Percentiles rank a stretch among this genome's conserved stretches.
These are phyloP conservation scores for Leptatherina wallacei DNA, from an alignment of 2,797 vertebrate species.

Conservation along the genomic window DNA sequence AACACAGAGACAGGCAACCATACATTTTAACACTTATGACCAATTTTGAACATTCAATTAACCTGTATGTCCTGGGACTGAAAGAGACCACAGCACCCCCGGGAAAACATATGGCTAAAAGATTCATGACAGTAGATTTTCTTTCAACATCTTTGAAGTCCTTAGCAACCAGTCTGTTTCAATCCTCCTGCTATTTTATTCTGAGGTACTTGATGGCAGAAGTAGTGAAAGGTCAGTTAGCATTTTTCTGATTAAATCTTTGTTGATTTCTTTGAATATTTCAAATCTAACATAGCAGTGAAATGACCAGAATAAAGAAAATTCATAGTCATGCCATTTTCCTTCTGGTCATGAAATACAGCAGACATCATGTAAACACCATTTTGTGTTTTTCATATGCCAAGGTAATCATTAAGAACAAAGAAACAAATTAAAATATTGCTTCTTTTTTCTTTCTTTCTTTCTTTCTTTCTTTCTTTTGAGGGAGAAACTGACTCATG, in stretches of 20 bases:
- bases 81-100: neutral
- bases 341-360: conserved; percentile 33
- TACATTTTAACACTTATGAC: neutral
- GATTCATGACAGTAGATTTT: neutral
- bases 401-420: conserved; percentile 35
- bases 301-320: conserved; percentile 13
- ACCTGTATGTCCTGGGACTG: neutral
- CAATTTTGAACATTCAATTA: neutral
- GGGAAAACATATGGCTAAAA: neutral
- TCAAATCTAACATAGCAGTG: neutral
- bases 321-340: conserved; percentile 37
- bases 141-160: neutral
- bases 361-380: conserved; percentile 26
- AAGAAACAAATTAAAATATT: conserved; percentile 31
- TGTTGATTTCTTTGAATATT: conserved; percentile 16
- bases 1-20: neutral
- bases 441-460: neutral
- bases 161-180: neutral
- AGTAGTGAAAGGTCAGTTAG: conserved; percentile 22
- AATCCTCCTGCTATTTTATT: conserved; percentile 1
- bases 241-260: conserved; percentile 11
- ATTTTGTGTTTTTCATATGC: conserved; percentile 43
- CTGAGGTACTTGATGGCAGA: neutral
- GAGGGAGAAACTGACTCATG: conserved; percentile 47
- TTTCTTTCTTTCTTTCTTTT: neutral